Conservation (phyloP, 2,797 vertebrate species). For the Melanotaenia maccullochi region DNA sequence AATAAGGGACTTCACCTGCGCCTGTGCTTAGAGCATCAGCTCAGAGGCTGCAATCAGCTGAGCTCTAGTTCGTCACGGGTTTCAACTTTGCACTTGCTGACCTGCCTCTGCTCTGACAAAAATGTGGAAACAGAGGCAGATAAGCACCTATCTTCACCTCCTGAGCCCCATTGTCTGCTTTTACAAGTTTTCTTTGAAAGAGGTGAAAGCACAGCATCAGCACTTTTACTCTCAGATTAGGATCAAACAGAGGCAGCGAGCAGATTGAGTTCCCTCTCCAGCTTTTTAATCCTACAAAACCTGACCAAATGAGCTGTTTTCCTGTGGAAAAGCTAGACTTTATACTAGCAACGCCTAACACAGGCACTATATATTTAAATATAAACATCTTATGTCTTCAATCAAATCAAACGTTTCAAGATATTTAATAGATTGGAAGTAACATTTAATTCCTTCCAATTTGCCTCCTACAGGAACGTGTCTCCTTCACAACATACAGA, state of each 20-base stretch:
- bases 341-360: not conserved
- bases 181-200: constrained; percentile 3
- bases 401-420: not conserved
- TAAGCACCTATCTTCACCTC: not conserved
- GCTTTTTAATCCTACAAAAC: not conserved
- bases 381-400: too few species aligned
- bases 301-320: not conserved
- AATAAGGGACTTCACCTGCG: constrained; percentile 53
- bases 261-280: not conserved
- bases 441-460: not conserved
- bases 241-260: not conserved
- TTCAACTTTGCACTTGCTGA: constrained; percentile 39
- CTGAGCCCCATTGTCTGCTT: constrained; percentile 5
- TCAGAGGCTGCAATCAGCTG: constrained; percentile 65
- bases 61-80: constrained; percentile 38
- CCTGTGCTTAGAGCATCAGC: constrained; percentile 42
- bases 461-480: not conserved
- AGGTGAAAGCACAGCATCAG: constrained; percentile 25
- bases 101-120: constrained; percentile 20
- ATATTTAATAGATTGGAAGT: not conserved
- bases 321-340: not conserved
- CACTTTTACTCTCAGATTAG: constrained; percentile 2
- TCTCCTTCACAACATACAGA: not conserved
- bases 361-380: not conserved
- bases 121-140: constrained; percentile 9